Conservation (phyloP, 1,140 invertebrate species). For the Temnothorax longispinosus region DNA sequence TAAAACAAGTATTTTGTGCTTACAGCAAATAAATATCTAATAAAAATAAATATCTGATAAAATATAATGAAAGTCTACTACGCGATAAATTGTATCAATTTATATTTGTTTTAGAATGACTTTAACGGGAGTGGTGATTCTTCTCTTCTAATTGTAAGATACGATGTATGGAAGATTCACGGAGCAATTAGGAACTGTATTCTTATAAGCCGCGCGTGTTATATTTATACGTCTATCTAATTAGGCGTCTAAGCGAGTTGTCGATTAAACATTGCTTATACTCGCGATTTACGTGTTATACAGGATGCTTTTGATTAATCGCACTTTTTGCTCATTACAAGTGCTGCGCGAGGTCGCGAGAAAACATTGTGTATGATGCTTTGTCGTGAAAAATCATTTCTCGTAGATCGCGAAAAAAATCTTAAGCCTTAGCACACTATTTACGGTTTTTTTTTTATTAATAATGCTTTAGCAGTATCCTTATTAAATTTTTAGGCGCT, state of each 20-base stretch:
- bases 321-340: background rate
- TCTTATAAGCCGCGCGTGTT: constrained; percentile 29
- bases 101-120: background rate
- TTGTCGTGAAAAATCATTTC: constrained; percentile 8
- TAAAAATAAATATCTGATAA: background rate
- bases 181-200: constrained; percentile 69
- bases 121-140: background rate
- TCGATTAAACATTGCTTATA: constrained; percentile 27
- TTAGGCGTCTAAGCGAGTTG: constrained; percentile 31
- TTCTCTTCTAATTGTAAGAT: background rate
- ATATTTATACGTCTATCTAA: constrained; percentile 16
- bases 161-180: constrained; percentile 47
- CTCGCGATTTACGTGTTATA: background rate
- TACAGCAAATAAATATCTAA: constrained; percentile 42
- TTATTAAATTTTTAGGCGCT: constrained; percentile 35
- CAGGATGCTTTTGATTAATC: constrained; percentile 38
- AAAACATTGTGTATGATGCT: background rate
- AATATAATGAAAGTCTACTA: background rate
- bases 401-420: background rate
- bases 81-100: background rate
- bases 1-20: constrained; percentile 40
- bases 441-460: background rate
- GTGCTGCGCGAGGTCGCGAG: background rate
- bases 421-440: background rate
- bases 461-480: background rate